A percentile compares a stretch with the other conserved stretches of the same genome.
These are phyloP conservation scores for Platorchestia sp. DNA, from an alignment of 1,140 invertebrate species.

Conservation along the genomic window DNA sequence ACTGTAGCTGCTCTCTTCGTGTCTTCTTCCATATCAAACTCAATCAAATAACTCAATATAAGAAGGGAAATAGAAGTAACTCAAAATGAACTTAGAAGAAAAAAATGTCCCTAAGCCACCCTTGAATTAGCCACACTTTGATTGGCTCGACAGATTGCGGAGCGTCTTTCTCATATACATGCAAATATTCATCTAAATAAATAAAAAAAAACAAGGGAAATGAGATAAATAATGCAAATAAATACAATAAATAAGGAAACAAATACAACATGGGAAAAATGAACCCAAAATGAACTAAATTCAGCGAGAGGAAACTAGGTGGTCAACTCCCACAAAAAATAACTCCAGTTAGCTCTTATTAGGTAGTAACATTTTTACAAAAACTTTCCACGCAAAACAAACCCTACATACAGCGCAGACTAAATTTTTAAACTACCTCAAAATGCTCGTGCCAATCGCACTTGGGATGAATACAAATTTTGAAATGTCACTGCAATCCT, in stretches of 20 bases:
- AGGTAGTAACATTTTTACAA: background rate
- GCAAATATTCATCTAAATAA: background rate
- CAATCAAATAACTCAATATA: background rate
- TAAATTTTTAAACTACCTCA: background rate
- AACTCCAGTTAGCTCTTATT: background rate
- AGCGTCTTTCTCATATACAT: background rate
- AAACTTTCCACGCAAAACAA: no score
- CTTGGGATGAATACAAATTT: background rate
- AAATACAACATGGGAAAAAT: background rate
- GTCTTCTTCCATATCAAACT: background rate
- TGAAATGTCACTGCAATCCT: background rate
- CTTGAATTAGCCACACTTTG: conserved; percentile 7
- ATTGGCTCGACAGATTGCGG: background rate
- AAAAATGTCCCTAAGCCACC: background rate
- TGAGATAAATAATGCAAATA: background rate
- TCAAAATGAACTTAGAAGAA: background rate
- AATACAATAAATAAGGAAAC: background rate
- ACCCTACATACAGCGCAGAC: background rate
- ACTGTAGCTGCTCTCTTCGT: background rate
- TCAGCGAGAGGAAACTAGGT: background rate
- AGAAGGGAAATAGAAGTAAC: conserved; percentile 1
- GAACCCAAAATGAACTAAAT: background rate
- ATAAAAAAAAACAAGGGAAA: background rate
- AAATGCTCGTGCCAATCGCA: background rate
- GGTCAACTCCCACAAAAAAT: background rate